A percentile compares a stretch with the other conserved stretches of the same genome.
These are phyloP conservation scores for Zaprionus kolodkinae DNA, from an alignment of 1,140 invertebrate species.

Conservation along the genomic window DNA sequence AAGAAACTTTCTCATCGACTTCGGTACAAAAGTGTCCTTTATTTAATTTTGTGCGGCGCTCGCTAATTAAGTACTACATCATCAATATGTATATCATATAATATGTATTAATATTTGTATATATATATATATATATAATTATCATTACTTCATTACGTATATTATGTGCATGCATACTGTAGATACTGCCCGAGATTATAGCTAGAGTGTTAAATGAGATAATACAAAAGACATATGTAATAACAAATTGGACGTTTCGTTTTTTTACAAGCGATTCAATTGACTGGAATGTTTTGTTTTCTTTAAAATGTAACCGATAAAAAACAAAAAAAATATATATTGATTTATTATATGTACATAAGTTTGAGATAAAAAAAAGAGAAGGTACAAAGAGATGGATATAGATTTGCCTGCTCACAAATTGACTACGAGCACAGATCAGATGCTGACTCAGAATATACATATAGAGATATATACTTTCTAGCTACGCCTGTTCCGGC, in stretches of 20 bases:
- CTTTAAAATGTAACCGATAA: neutral
- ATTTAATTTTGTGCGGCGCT: constrained; percentile 27
- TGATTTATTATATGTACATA: neutral
- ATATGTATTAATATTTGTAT: neutral
- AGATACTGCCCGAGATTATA: constrained; percentile 12
- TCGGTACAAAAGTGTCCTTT: constrained; percentile 46
- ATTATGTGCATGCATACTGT: constrained; percentile 25
- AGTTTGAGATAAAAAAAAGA: neutral
- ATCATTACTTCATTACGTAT: constrained; percentile 10
- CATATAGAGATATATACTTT: no score
- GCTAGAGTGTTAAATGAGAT: neutral
- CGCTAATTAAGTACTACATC: constrained; percentile 33
- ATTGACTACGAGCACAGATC: no score
- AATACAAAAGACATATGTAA: neutral
- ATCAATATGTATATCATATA: constrained; percentile 18
- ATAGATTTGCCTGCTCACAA: no score
- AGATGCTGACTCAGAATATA: no score
- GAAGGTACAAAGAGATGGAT: neutral
- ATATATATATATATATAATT: constrained; percentile 3
- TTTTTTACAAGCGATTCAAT: neutral
- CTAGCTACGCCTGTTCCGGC: no score
- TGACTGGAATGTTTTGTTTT: neutral
- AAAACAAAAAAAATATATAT: neutral
- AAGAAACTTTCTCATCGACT: neutral
- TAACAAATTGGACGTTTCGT: neutral